These are phyloP conservation scores for Muntiacus muntjak DNA, from an alignment of 2,113 vertebrate species.

Conservation along the genomic window DNA sequence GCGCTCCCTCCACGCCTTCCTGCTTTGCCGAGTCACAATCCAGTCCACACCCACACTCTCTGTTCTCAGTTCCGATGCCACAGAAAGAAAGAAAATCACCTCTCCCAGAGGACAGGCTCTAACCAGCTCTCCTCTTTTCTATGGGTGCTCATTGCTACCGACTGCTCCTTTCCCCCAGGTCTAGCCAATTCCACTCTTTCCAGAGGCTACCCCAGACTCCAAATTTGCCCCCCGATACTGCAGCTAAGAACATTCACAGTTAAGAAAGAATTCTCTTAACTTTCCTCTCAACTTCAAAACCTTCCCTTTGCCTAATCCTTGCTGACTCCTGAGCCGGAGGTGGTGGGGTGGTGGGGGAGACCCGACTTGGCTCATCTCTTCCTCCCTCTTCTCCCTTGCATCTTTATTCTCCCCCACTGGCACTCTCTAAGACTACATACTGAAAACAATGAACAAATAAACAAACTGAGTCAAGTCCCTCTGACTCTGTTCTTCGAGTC, in stretches of 20 bases:
- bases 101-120: neutral
- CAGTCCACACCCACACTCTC: neutral
- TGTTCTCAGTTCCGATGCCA: neutral
- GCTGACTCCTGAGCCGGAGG: neutral
- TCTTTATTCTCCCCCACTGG: neutral
- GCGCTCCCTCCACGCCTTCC: neutral
- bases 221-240: neutral
- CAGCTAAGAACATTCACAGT: neutral
- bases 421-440: neutral
- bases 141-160: neutral
- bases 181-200: neutral
- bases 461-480: neutral
- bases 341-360: neutral
- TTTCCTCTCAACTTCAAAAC: neutral
- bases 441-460: neutral
- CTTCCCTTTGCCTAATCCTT: neutral
- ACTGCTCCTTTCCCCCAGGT: fast-evolving
- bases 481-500: neutral
- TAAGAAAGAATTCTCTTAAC: neutral
- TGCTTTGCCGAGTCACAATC: neutral
- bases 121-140: neutral
- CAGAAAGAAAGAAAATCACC: neutral
- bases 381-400: neutral
- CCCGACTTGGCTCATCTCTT: neutral
- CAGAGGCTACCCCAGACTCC: neutral